phyloP scores from a whole-genome alignment of 2,888 invertebrate species.

The Schizotus pectinicornis region DNA sequence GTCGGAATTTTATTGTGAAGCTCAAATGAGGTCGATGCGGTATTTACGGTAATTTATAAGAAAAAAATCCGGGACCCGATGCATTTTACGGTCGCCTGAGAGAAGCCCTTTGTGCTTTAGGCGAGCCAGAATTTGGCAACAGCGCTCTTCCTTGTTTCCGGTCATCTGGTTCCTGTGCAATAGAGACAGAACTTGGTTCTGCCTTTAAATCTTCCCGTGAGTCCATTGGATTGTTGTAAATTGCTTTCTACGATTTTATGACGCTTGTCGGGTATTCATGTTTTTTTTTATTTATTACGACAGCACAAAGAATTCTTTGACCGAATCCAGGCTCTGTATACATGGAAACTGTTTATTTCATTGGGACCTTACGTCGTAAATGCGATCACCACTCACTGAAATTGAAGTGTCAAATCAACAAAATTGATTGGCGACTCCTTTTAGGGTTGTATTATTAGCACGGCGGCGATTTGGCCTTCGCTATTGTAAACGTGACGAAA shows the following conservation, averaged over 20 bases:
- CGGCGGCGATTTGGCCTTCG: slow-evolving; percentile 2
- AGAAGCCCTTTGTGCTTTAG: neutral
- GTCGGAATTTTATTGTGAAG: too few species aligned
- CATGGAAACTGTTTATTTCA: slow-evolving; percentile 9
- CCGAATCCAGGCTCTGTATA: neutral
- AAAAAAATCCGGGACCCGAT: slow-evolving; percentile 6
- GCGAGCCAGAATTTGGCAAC: slow-evolving; percentile 2
- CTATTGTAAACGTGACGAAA: slow-evolving; percentile 15
- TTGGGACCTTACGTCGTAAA: slow-evolving; percentile 9
- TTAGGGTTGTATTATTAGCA: slow-evolving; percentile 10
- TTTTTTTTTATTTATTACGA: slow-evolving; percentile 3
- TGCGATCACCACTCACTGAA: slow-evolving; percentile 5
- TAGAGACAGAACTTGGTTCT: too few species aligned
- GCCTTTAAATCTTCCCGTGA: too few species aligned
- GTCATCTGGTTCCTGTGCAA: slow-evolving; percentile 4
- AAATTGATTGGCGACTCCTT: slow-evolving; percentile 20
- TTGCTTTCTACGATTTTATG: slow-evolving; percentile 6
- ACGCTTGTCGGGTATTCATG: neutral
- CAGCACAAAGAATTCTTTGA: slow-evolving; percentile 19
- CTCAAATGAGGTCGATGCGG: too few species aligned
- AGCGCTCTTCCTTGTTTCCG: slow-evolving; percentile 13
- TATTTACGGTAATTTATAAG: too few species aligned
- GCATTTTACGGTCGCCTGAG: neutral
- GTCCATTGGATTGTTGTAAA: slow-evolving; percentile 13
- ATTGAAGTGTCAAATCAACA: slow-evolving; percentile 4